These are phyloP conservation scores for Ophiothrix spiculata DNA, from an alignment of 35 echinoderm and acorn worm species.

Conservation along the genomic window DNA sequence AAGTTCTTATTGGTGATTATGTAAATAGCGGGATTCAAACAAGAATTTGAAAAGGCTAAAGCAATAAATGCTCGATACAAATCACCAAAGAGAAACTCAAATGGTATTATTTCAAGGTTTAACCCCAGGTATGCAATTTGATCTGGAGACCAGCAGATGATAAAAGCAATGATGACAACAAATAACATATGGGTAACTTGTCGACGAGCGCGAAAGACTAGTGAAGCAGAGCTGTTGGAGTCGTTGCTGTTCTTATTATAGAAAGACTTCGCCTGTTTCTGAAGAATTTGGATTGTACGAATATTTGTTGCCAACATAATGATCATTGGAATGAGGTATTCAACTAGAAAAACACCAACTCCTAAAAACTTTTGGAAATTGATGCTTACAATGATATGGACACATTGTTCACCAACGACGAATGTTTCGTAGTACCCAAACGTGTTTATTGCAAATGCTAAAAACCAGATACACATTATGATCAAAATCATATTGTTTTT, in stretches of 20 bases:
- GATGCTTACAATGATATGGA: constrained; percentile 22
- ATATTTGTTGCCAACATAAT: constrained; percentile 65
- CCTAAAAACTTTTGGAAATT: constrained; percentile 34
- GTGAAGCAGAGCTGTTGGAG: too few relatives aligned
- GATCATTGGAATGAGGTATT: constrained; percentile 71
- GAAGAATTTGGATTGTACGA: constrained; percentile 33
- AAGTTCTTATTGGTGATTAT: constrained; percentile 64
- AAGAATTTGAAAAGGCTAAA: constrained; percentile 75
- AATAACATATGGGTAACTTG: constrained; percentile 70
- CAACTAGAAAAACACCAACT: constrained; percentile 45
- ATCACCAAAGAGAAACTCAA: constrained; percentile 37
- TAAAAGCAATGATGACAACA: constrained; percentile 76
- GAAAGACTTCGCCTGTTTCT: constrained; percentile 32
- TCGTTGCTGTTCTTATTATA: neutral
- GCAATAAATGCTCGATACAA: constrained; percentile 49
- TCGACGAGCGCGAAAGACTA: too few relatives aligned
- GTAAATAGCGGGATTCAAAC: constrained; percentile 88
- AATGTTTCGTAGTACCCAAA: constrained; percentile 36
- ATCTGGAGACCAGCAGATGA: constrained; percentile 79
- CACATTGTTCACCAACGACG: constrained; percentile 25
- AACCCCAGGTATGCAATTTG: constrained; percentile 62
- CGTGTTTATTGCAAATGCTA: constrained; percentile 47
- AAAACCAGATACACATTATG: constrained; percentile 49
- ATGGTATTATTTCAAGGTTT: constrained; percentile 44
- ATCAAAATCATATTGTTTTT: constrained; percentile 19